Conservation (phyloP, 2,888 invertebrate species). For the Molorchus minor region DNA sequence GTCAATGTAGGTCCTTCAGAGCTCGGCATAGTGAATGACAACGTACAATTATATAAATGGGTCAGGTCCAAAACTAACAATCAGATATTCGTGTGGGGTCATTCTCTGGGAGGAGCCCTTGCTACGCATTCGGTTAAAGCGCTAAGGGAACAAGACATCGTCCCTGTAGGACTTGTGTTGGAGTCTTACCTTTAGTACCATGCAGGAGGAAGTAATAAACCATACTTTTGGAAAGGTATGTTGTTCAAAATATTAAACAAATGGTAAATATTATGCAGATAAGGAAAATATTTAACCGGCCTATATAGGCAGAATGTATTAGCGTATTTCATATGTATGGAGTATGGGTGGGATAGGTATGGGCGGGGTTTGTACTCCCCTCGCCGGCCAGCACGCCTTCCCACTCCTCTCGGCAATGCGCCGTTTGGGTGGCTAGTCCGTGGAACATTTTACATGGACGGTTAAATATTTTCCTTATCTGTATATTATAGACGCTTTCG, state of each 20-base stretch:
- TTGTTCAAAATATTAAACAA: not conserved
- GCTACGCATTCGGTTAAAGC: conserved; percentile 48
- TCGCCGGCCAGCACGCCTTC: too few species aligned
- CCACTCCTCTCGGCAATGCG: too few species aligned
- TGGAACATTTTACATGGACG: too few species aligned
- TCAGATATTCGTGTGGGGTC: conserved; percentile 58
- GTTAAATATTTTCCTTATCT: too few species aligned
- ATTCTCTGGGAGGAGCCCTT: conserved; percentile 56
- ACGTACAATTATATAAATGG: conserved; percentile 55
- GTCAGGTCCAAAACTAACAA: conserved; percentile 45
- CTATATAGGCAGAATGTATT: too few species aligned
- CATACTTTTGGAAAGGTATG: conserved; percentile 49
- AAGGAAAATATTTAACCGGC: too few species aligned
- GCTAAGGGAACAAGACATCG: conserved; percentile 41
- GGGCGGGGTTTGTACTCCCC: too few species aligned
- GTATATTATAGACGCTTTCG: too few species aligned
- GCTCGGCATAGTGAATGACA: conserved; percentile 54
- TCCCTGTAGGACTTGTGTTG: conserved; percentile 52
- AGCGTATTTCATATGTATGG: too few species aligned
- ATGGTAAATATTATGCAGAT: too few species aligned
- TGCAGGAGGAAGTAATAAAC: conserved; percentile 51
- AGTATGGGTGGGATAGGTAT: too few species aligned
- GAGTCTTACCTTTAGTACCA: conserved; percentile 55
- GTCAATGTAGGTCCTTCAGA: conserved; percentile 49
- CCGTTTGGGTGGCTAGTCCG: too few species aligned